Conservation (phyloP, 2,888 invertebrate genomes). For the Himalopsyche tibetana region DNA sequence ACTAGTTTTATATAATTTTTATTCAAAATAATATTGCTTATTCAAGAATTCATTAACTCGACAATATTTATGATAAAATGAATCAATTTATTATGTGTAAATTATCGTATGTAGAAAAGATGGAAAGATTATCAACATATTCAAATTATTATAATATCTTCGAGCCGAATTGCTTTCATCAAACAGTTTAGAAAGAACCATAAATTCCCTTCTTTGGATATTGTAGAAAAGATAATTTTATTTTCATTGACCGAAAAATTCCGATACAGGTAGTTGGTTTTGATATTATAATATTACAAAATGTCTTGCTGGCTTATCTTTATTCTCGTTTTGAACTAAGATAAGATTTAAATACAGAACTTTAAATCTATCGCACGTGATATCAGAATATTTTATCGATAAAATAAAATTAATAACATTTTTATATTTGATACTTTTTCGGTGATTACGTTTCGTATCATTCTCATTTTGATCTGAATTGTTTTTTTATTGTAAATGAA, state of each 20-base stretch:
- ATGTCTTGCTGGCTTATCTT: background rate
- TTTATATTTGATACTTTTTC: too few relatives aligned
- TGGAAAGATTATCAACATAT: background rate
- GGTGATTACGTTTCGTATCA: too few relatives aligned
- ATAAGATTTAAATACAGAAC: too few relatives aligned
- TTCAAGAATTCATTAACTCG: background rate
- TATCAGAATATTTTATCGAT: too few relatives aligned
- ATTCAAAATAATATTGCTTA: background rate
- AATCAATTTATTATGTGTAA: background rate
- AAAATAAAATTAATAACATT: too few relatives aligned
- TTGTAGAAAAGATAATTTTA: background rate
- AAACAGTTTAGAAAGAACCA: background rate
- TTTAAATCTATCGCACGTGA: too few relatives aligned
- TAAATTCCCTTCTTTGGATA: background rate
- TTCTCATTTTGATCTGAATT: too few relatives aligned
- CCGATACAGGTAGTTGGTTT: background rate
- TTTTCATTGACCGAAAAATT: too few relatives aligned
- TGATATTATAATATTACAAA: background rate
- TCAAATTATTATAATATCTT: background rate
- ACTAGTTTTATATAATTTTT: background rate
- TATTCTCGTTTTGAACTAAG: background rate
- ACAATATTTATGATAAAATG: background rate
- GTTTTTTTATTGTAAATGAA: too few relatives aligned
- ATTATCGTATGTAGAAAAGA: background rate
- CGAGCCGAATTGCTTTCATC: background rate